Evolutionary conservation across 2,888 invertebrate species (phyloP), one percentile per base, ranked within the genome.

Genomic region (Microctonus aethiopoides): DNA sequence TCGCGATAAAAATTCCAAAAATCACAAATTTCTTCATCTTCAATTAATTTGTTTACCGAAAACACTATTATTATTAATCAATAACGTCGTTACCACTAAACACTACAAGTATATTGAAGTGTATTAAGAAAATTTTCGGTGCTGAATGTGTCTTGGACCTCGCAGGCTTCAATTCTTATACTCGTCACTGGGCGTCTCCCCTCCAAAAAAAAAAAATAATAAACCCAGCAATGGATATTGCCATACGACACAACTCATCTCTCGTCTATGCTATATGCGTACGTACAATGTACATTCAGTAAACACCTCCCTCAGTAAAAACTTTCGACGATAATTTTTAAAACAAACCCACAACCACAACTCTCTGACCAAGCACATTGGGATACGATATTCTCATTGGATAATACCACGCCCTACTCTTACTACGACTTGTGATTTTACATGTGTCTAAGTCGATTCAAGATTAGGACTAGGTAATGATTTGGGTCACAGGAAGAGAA

Each of bases 21-120:
- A 84, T 79, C 74, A 82, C 79, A 77, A 83, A 86, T 84, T 87
- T 88, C 84, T 85, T 87, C 89, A 87, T 89, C 79, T 72, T 83
- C 26, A 3, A 3, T 20, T 36, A 10, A 41, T 63, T 51, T 68
- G 22, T 63, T 26, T 29, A 10, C 57, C 52, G 13, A 13, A 2
- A 41, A 34, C 2, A 1, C n/a, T 39, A 41, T 16, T 67, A 52
- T 63, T 22, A 46, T 67, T 22, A 54, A 41, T 29, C 39, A 46
- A 24, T 24, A 68, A 46, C 22, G 65, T 61, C 68, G 62, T 61
- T 70, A 57, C 62, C 67, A 67, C 56, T 10, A 54, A 54, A 68
- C 71, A 70, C 59, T 60, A 29, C 61, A 52, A 5, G 7, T 29
- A 5, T 29, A 29, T 29, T 41, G 46, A 70, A 72, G 71, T 71